Evolutionary conservation across 2,797 vertebrate species (phyloP).

Genomic region (Phoxinus dragarum): DNA sequence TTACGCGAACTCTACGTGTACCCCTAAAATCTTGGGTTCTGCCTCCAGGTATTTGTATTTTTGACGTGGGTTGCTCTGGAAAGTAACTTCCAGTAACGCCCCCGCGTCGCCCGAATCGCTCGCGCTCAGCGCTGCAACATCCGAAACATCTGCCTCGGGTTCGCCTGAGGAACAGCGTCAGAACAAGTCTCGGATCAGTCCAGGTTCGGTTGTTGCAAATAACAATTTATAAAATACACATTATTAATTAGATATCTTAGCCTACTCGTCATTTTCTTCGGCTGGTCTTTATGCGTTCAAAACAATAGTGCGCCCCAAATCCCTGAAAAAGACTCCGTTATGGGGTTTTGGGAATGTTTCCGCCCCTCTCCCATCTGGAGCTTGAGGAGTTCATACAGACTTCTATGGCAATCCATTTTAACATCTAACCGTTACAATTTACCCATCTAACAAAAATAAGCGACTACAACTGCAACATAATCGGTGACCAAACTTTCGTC

Average conservation of each 20-base stretch:
- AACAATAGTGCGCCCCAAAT: not conserved
- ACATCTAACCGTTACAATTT: not conserved
- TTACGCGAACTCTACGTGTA: not conserved
- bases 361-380: conserved; percentile 5
- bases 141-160: not conserved
- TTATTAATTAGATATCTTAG: not conserved
- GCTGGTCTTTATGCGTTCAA: not conserved
- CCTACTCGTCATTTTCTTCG: not conserved
- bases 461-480: no score
- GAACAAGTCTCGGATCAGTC: not conserved
- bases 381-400: not conserved
- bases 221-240: not conserved
- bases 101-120: not conserved
- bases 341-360: not conserved
- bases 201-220: no score
- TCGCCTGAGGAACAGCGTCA: conserved; percentile 35
- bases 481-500: no score
- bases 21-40: conserved; percentile 66
- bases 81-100: conserved; percentile 50
- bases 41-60: conserved; percentile 61
- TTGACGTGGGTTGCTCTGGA: conserved; percentile 55
- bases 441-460: no score
- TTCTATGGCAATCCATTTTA: not conserved
- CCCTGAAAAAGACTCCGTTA: not conserved
- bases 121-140: not conserved